A percentile compares a stretch with the other conserved stretches of the same genome.
These are phyloP conservation scores for Podotricha telesiphe DNA, from an alignment of 2,888 invertebrate species.

Conservation along the genomic window DNA sequence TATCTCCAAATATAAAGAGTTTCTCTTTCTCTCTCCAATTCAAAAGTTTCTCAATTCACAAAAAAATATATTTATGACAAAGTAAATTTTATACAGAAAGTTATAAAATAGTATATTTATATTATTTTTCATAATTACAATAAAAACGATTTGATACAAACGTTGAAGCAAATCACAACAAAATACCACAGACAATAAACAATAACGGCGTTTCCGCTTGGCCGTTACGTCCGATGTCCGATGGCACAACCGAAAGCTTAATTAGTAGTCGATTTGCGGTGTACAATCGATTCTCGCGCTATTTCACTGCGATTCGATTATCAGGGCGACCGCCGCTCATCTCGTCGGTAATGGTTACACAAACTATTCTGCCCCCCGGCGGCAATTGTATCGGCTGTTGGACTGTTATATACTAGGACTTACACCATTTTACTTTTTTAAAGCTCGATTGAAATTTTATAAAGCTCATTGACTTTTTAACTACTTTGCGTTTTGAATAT, in stretches of 20 bases:
- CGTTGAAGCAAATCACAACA: background rate
- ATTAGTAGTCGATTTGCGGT: slow-evolving; percentile 60
- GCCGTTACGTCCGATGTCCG: slow-evolving; percentile 6
- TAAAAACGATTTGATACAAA: too few species aligned
- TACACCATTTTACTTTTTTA: background rate
- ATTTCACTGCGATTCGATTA: slow-evolving; percentile 70
- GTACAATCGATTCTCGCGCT: slow-evolving; percentile 71
- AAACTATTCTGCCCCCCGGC: slow-evolving; percentile 2
- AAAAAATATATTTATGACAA: too few species aligned
- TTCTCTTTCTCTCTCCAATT: too few species aligned
- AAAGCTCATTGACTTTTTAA: too few species aligned
- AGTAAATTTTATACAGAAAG: too few species aligned
- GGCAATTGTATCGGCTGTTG: background rate
- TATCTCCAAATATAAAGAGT: too few species aligned
- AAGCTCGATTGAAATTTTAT: background rate
- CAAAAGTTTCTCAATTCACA: too few species aligned
- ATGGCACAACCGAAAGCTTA: slow-evolving; percentile 48
- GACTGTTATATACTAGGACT: background rate
- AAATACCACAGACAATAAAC: background rate
- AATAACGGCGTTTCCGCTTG: slow-evolving; percentile 13
- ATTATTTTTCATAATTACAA: too few species aligned
- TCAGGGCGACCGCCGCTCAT: slow-evolving; percentile 37
- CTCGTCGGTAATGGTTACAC: slow-evolving; percentile 18
- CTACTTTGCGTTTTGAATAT: too few species aligned
- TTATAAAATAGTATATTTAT: too few species aligned